Evolutionary conservation across 1,140 invertebrate species (phyloP), one percentile per base, ranked within the genome.

Genomic region (Drosophila pectinifera): DNA sequence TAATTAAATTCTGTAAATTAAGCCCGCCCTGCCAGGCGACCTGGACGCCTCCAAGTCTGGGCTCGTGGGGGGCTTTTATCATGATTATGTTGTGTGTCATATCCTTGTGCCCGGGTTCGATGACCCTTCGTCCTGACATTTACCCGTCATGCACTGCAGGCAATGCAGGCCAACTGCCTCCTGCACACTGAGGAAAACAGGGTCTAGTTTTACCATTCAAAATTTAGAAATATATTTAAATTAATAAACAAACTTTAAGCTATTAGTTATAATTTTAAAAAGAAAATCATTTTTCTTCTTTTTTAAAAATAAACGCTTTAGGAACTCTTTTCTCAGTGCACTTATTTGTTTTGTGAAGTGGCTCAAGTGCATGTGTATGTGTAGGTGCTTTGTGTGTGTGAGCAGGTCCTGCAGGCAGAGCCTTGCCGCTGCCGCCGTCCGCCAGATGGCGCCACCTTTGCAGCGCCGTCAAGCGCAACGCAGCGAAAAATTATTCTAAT

Each of bases 401-500:
- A 49, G 48, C 6, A 26, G 67, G 69, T 79, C 80, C 80, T 84
- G 65, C 80, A 79, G 80, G 75, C 80, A 84, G 41, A 20, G 68
- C 74, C 62, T 74, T 63, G 36, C 8, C 26, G 38, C 49, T 45
- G 62, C 57, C 45, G 62, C 57, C 65, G 42, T 34, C 63, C 70
- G 46, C 61, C 79, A 88, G 83, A 70, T 81, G 83, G 63, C 63
- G 58, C 38, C 70, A 77, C 75, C 81, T 83, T 77, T 86, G 45
- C 65, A 73, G 54, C 42, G 58, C 61, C 70, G 61, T 55, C 78
- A 57, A 61, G 78, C 83, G 83, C 83, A 86, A 67, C 72, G 79
- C 75, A 86, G 83, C 83, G 83, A 70, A 69, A 88, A 86, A 86
- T 86, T 86, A 86, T 86, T 86, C 83, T 86, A 86, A 86, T 86